Base-by-base conservation (phyloP, 2,113 vertebrate species). In the Marcusenius ussheri region DNA sequence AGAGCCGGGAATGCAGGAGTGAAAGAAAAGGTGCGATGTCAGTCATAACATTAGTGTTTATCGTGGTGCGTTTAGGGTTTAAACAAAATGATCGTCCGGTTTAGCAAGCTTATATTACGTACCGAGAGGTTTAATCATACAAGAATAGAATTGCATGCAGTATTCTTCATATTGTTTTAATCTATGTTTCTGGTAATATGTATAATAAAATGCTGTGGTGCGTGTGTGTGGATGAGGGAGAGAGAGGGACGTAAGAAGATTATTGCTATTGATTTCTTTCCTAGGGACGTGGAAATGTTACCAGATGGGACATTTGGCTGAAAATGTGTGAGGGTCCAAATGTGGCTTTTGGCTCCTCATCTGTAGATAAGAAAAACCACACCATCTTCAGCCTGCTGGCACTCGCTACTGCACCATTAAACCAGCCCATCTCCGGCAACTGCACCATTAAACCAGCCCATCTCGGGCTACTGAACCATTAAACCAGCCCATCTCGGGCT, bases 191-290 rank as follows among this genome's bases (percentile, higher is more conserved):
- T 80, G 35, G 74, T 42, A 35, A 42, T 80, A 42, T 42, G 31
- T 80, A 19, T 80, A 80, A 42, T 80, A 80, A 80, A 39, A 80
- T 80, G 35, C 74, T 1, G 6, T 42, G 62, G 10, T 84, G 39
- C 10, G 8, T 84, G 45, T 46, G 83, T 84, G 45, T 84, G 45
- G 39, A 47, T 84, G 83, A 10, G 83, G 9, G 83, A 13, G 84
- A 50, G 84, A 11, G 84, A 35, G 47, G 89, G 93, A 90, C 96
- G 96, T 96, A 96, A 96, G 96, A 94, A 96, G 97, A 98, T 98
- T 98, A 98, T 98, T 98, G 95, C 96, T 98, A 99, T 99, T 98
- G 98, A 99, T 98, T 98, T 98, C 96, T 97, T 96, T 96, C 96
- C 95, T 96, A 95, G 96, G 97, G 96, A 98, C 94, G 97, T 98